Base-by-base conservation (phyloP, 2,888 invertebrate genomes). In the Eristalis tenax region DNA sequence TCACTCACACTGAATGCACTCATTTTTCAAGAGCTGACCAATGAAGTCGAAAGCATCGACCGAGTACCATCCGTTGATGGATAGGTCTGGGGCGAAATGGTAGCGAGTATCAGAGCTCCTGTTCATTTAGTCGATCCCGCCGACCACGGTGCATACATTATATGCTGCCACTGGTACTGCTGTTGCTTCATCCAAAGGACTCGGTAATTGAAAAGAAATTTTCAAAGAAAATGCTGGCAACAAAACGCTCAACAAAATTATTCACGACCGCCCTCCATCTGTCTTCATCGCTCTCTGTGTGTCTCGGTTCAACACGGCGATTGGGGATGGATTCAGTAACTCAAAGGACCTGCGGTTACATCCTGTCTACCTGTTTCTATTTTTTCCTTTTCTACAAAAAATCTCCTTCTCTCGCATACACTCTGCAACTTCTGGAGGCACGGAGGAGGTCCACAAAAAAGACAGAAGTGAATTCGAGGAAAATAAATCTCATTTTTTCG, bases 331-430 rank as follows among this genome's bases (percentile, higher is more conserved):
- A 83, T 71, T 61, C 75, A 66, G 64, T 18, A 73, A 40, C 79
- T 87, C 83, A 87, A 87, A 87, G 83, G 87, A 83, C 87, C 83
- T 87, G 87, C 83, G 87, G 87, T 87, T 87, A 83, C 87, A 79
- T 87, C 83, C 87, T 83, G 87, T 79, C 79, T 83, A 63, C 32
- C 40, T 79, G 50, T 70, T 70, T 70, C 68, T 59, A 64, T 71
- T 59, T 69, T n/a, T 75, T 76, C 38, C 40, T 73, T 83, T 82
- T 71, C 66, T 63, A 75, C 64, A 77, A 32, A 66, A 76, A 22
- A 23, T 22, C 23, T 6, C 32, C 43, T 70, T 77, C 78, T 73
- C 77, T 73, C 32, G 65, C 56, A 11, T 11, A 11, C n/a, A n/a
- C n/a, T n/a, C n/a, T n/a, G n/a, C n/a, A n/a, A n/a, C 13, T 13